A percentile compares a stretch with the other conserved stretches of the same genome.
Evolutionary conservation across 1,140 invertebrate species (phyloP).

Genomic region (Drosophila truncata): DNA sequence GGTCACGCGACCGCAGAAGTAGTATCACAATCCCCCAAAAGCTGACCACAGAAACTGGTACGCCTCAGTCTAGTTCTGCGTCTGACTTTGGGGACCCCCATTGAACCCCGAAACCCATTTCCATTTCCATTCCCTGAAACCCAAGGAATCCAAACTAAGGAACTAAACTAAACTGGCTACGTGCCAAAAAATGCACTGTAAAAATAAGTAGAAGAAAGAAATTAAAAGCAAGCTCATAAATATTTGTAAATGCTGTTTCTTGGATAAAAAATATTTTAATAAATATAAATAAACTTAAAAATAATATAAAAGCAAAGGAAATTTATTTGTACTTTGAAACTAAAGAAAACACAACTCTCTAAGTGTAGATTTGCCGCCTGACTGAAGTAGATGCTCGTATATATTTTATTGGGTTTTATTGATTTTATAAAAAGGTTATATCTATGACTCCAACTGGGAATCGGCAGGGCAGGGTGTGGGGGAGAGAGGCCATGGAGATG

Average conservation of each 20-base stretch:
- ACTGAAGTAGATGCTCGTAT: conserved; percentile 28
- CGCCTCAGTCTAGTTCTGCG: conserved; percentile 18
- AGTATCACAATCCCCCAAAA: conserved; percentile 56
- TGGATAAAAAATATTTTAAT: neutral
- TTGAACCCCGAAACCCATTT: conserved; percentile 2
- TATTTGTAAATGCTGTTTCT: neutral
- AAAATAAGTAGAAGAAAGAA: neutral
- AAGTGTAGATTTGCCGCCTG: conserved; percentile 14
- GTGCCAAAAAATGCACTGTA: conserved; percentile 10
- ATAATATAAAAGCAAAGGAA: neutral
- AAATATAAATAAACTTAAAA: neutral
- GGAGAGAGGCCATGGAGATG: neutral
- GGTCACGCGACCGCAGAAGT: conserved; percentile 71
- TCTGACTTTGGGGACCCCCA: conserved; percentile 19
- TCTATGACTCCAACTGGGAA: conserved; percentile 48
- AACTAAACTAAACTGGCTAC: conserved; percentile 33
- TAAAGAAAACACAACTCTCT: neutral
- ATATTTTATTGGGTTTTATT: conserved; percentile 81
- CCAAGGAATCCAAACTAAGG: conserved; percentile 13
- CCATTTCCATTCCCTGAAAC: neutral
- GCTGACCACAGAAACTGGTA: conserved; percentile 33
- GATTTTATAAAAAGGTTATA: conserved; percentile 70
- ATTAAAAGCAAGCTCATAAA: too few relatives aligned
- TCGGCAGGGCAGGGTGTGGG: neutral
- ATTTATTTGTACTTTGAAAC: too few relatives aligned